Conservation (phyloP, 2,797 vertebrate genomes). For the Chrysolophus pictus region DNA sequence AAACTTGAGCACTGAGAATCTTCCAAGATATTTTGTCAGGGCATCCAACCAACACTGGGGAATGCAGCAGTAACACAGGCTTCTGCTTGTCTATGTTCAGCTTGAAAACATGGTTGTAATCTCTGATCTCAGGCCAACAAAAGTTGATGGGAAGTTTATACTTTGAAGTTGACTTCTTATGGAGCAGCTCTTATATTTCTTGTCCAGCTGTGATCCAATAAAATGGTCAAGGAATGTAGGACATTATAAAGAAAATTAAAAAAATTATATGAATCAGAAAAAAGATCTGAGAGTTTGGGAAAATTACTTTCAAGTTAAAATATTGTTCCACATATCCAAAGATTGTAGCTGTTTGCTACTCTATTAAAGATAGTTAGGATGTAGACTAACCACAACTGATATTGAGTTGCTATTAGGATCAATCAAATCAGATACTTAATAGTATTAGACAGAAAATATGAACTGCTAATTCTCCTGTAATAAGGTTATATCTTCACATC, state of each 20-base stretch:
- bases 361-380: neutral
- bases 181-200: slow-evolving; percentile 1
- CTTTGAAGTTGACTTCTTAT: slow-evolving; percentile 5
- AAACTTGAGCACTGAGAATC: neutral
- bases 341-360: neutral
- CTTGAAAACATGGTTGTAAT: neutral
- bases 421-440: neutral
- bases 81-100: neutral
- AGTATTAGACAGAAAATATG: neutral
- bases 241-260: neutral
- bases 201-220: neutral
- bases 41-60: neutral
- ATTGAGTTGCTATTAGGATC: neutral
- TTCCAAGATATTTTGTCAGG: neutral
- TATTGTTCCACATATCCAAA: neutral
- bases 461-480: neutral
- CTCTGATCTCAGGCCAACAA: slow-evolving; percentile 38
- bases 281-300: neutral
- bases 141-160: slow-evolving; percentile 15
- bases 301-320: neutral
- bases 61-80: neutral
- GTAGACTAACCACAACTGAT: neutral
- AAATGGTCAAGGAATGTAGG: neutral
- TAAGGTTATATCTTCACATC: neutral
- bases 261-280: neutral